Evolutionary conservation across 1,140 invertebrate species (phyloP).

Genomic region (Drosophila nikananu): DNA sequence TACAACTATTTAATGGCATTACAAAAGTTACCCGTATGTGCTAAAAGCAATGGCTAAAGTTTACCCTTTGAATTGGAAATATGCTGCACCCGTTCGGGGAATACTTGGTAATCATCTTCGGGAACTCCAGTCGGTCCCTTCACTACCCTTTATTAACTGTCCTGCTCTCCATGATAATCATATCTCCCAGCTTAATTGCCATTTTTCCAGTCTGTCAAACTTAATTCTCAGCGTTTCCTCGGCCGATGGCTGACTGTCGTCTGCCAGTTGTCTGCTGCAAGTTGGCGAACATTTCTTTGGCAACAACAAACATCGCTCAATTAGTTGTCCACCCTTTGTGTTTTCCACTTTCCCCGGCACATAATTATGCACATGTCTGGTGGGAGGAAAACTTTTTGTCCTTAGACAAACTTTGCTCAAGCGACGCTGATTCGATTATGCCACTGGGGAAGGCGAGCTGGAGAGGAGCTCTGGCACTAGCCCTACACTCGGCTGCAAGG

Average conservation of each 20-base stretch:
- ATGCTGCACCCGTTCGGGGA: constrained; percentile 13
- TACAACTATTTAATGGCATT: constrained; percentile 30
- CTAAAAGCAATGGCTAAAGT: constrained; percentile 36
- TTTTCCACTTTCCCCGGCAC: constrained; percentile 35
- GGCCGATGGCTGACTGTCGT: constrained; percentile 65
- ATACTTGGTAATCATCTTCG: constrained; percentile 33
- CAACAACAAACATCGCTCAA: constrained; percentile 58
- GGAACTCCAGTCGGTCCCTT: constrained; percentile 23
- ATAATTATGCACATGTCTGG: constrained; percentile 80
- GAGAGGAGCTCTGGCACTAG: constrained; percentile 41
- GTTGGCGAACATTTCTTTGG: constrained; percentile 58
- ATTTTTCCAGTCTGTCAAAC: constrained; percentile 74
- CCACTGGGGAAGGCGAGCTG: constrained; percentile 22
- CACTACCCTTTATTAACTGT: constrained; percentile 44
- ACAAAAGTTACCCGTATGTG: constrained; percentile 34
- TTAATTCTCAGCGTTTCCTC: constrained; percentile 59
- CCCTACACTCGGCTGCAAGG: constrained; percentile 43
- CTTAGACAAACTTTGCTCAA: constrained; percentile 75
- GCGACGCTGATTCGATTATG: constrained; percentile 74
- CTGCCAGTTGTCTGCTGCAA: constrained; percentile 62
- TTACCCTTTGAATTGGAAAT: constrained; percentile 25
- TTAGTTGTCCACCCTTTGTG: constrained; percentile 63
- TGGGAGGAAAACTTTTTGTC: constrained; percentile 52
- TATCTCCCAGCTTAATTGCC: constrained; percentile 57
- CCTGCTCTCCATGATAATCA: constrained; percentile 49